phyloP scores from a whole-genome alignment of 2,797 vertebrate species.

The Sphaeramia orbicularis region DNA sequence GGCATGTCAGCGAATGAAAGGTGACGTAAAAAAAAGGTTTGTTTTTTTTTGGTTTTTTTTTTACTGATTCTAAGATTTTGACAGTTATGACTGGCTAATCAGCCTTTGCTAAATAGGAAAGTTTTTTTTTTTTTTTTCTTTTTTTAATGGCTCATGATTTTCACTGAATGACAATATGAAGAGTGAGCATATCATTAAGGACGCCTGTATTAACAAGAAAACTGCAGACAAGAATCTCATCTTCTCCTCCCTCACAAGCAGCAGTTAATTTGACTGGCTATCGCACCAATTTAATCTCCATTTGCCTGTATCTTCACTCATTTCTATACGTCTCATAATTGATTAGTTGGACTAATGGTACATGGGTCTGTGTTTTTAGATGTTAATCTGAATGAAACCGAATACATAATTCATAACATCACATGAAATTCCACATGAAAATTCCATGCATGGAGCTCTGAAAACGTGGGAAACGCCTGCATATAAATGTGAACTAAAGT shows the following conservation, averaged over 20 bases:
- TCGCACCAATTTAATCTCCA: constrained; percentile 75
- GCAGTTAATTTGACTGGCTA: constrained; percentile 78
- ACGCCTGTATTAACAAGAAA: constrained; percentile 66
- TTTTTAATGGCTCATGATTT: constrained; percentile 49
- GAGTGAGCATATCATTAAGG: constrained; percentile 71
- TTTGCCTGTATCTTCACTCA: constrained; percentile 73
- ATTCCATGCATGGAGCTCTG: constrained; percentile 16
- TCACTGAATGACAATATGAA: constrained; percentile 61
- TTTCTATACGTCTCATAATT: constrained; percentile 77
- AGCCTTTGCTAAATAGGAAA: constrained; percentile 46
- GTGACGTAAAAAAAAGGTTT: background rate
- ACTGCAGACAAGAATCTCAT: constrained; percentile 76
- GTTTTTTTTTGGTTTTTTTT: too few relatives aligned
- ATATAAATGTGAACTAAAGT: constrained; percentile 58
- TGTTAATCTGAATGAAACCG: constrained; percentile 67
- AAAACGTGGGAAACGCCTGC: constrained; percentile 35
- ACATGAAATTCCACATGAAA: constrained; percentile 24
- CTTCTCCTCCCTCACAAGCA: constrained; percentile 77
- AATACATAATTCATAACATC: constrained; percentile 68
- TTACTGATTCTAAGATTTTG: constrained; percentile 54
- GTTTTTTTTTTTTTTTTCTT: constrained; percentile 18
- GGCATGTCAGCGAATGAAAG: constrained; percentile 68
- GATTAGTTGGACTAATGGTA: constrained; percentile 77
- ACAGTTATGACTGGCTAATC: constrained; percentile 55
- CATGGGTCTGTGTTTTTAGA: constrained; percentile 69